Base-by-base conservation (phyloP, 2,797 vertebrate species). In the Lycodopsis pacificus region DNA sequence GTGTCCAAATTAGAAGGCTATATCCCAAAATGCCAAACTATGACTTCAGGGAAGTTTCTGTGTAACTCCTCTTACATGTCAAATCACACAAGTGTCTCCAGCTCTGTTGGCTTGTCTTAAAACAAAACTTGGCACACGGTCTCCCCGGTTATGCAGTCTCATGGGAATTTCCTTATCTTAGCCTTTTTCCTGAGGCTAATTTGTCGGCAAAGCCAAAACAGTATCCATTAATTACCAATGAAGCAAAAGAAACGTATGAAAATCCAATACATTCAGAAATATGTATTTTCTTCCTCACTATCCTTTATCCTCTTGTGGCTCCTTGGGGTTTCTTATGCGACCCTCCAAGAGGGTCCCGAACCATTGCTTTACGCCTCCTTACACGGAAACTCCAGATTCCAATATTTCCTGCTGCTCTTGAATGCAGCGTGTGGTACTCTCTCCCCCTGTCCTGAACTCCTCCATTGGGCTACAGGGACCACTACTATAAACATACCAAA, bases 401-500 rank as follows among this genome's bases (percentile, higher is more conserved):
- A 0, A 73, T 2, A 15, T 44, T 71, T 14, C 14, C 4, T 6
- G 34, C 8, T 11, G 83, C 12, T 0, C 0, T 0, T 89, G 90
- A 93, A 94, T 0, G 84, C 87, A 77, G 0, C 91, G 17, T 20
- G 0, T 5, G 67, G 67, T 64, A 68, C 70, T 73, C 80, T 77
- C 69, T 77, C 67, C 64, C 79, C 76, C 73, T 48, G 81, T 71
- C 86, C 80, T 61, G 71, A 80, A 81, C 85, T 79, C 86, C 82
- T 91, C 88, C 88, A 85, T 91, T 91, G 90, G 88, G 86, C 73
- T 15, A 54, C 53, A 83, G 79, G 81, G 85, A 85, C 80, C 82
- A 73, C 85, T 81, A 88, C 79, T 88, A 91, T 85, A 88, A 92
- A 91, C 88, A 92, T 40, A 86, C 48, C 38, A 14, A 79, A 84